These are phyloP conservation scores for Helicoverpa zea DNA, from an alignment of 1,140 invertebrate genomes.

Conservation along the genomic window DNA sequence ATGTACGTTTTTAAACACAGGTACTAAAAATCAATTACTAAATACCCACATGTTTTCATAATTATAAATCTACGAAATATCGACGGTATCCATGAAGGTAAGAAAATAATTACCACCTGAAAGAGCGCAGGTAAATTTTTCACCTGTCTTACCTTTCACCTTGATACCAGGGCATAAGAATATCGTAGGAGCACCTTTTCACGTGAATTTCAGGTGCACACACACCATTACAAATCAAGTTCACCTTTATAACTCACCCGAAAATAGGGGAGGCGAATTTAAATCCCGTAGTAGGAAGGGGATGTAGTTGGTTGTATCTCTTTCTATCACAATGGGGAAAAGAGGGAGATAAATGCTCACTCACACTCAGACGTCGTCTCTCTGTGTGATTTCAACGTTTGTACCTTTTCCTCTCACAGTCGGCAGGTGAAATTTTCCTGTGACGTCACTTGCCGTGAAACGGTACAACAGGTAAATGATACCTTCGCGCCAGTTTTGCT, in stretches of 20 bases:
- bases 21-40: too few species aligned
- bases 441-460: background rate
- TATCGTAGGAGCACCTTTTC: constrained; percentile 63
- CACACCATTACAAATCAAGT: constrained; percentile 46
- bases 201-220: constrained; percentile 61
- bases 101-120: constrained; percentile 32
- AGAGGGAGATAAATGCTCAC: background rate
- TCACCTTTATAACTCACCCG: constrained; percentile 30
- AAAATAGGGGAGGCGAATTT: constrained; percentile 10
- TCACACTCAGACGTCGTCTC: background rate
- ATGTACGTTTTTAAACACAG: too few species aligned
- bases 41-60: background rate
- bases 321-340: constrained; percentile 18
- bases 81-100: constrained; percentile 20
- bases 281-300: background rate
- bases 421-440: constrained; percentile 2
- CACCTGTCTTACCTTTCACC: constrained; percentile 79
- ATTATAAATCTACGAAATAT: background rate
- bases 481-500: constrained; percentile 61
- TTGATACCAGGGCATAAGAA: constrained; percentile 75
- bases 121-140: constrained; percentile 70
- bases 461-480: constrained; percentile 60
- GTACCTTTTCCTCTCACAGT: background rate
- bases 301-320: constrained; percentile 12
- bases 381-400: background rate